Evolutionary conservation across 2,113 vertebrate genomes (phyloP), one percentile per base, ranked within the genome.

Genomic region (Notechis scutatus): DNA sequence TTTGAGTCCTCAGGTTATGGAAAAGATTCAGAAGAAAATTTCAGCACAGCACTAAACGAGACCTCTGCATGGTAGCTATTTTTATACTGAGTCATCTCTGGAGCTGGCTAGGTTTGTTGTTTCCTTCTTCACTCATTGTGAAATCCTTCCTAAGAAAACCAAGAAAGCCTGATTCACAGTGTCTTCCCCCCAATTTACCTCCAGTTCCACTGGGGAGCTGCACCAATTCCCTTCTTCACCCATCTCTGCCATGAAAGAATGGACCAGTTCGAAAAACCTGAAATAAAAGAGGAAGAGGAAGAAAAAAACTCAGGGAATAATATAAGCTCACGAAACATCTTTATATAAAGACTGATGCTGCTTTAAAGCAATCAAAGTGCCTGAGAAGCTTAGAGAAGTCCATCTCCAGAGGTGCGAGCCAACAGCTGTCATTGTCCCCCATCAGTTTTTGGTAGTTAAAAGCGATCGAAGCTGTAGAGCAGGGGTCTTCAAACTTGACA

Each of bases 231-330:
- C 81, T 94, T 98, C 98, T 89, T 98, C 97, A 0, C 86, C 11
- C 23, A 97, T 94, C 94, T 97, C 96, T 10, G 97, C 95, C 20
- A 98, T 96, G 95, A 98, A 97, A 93, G 98, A 97, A 94, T 98
- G 99, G 45, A 99, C 97, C 96, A 98, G 94, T 89, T 98, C 95
- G 8, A 98, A 99, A 97, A 99, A 99, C 96, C 99, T 99, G 95
- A 39, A 57, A 1, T 23, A 8, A 88, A 42, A 90, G 1, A 45
- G 11, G 0, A 90, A 15, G 64, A 34, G 29, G 39, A 42, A 59
- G 90, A 45, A 20, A 29, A 39, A 45, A 4, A 3, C 56, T 50
- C 9, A 50, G 91, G 3, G 85, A n/a, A 47, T 7, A n/a, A 54
- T 39, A 29, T 14, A 74, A 85, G 10, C 26, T 2, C 18, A 52